These are phyloP conservation scores for Drosophila prolongata DNA, from an alignment of 2,888 invertebrate species.

Conservation along the genomic window DNA sequence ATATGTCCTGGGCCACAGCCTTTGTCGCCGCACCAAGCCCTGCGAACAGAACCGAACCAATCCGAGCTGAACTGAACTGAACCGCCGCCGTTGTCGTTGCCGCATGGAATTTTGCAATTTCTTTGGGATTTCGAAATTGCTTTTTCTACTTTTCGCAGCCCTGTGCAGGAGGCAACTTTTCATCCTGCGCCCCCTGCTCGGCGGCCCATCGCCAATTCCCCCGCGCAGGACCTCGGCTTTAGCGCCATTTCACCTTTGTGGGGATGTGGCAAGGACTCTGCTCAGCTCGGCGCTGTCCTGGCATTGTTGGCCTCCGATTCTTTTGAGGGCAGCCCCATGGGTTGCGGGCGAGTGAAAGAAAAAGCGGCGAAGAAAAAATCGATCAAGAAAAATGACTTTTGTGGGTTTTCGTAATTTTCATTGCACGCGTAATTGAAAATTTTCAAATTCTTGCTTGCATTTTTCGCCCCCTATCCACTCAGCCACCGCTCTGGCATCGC, in stretches of 20 bases:
- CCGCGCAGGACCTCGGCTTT: conserved; percentile 41
- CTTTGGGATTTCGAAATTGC: conserved; percentile 81
- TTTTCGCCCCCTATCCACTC: conserved; percentile 40
- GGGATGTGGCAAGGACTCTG: conserved; percentile 37
- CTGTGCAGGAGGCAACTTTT: conserved; percentile 55
- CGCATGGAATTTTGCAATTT: conserved; percentile 81
- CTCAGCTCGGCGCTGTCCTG: conserved; percentile 11
- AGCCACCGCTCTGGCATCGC: background rate
- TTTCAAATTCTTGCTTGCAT: conserved; percentile 81
- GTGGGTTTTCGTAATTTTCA: conserved; percentile 81
- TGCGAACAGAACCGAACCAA: conserved; percentile 15
- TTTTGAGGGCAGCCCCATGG: conserved; percentile 55
- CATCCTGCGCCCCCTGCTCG: conserved; percentile 4
- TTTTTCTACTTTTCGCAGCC: conserved; percentile 75
- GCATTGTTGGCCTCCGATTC: conserved; percentile 69
- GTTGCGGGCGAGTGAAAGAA: conserved; percentile 2
- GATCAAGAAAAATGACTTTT: conserved; percentile 82
- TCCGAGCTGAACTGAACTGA: conserved; percentile 28
- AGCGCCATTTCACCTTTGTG: conserved; percentile 56
- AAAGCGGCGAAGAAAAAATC: conserved; percentile 62
- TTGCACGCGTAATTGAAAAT: conserved; percentile 82
- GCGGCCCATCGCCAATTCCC: conserved; percentile 21
- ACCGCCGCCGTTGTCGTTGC: conserved; percentile 46
- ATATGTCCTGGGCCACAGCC: conserved; percentile 43
- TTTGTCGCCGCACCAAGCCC: conserved; percentile 40